phyloP scores from a whole-genome alignment of 2,888 invertebrate genomes.

The Gryllus longicercus region DNA sequence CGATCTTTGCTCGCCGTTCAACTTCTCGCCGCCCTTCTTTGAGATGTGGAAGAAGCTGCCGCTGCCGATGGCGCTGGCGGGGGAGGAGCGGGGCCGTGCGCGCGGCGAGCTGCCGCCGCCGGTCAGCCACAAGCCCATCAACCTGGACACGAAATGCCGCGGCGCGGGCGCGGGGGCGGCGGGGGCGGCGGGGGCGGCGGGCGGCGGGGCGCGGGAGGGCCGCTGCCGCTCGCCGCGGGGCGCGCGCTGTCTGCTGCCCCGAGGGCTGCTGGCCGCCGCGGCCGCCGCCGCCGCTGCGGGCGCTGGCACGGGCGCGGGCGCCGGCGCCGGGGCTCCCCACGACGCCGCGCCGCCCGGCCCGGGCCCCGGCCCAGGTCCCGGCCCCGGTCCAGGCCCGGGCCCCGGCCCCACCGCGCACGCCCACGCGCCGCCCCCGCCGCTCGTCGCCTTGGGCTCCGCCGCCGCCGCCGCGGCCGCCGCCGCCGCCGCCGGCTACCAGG shows the following conservation, averaged over 20 bases:
- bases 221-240: not conserved
- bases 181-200: constrained; percentile 31
- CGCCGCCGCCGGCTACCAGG: constrained; percentile 37
- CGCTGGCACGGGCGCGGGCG: not conserved
- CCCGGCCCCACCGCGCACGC: not conserved
- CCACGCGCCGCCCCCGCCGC: not conserved
- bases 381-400: not conserved
- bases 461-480: constrained; percentile 29
- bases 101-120: not conserved
- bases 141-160: constrained; percentile 32
- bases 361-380: constrained; percentile 5
- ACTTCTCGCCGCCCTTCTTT: constrained; percentile 35
- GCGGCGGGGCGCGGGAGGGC: not conserved
- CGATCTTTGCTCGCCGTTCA: constrained; percentile 35
- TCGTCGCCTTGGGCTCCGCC: not conserved
- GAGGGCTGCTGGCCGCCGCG: not conserved
- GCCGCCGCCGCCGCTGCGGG: not conserved
- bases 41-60: constrained; percentile 38
- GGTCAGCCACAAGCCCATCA: constrained; percentile 33
- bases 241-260: not conserved
- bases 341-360: not conserved
- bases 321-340: not conserved
- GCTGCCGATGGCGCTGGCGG: constrained; percentile 36
- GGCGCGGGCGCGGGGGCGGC: constrained; percentile 23
- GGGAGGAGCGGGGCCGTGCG: constrained; percentile 29